Evolutionary conservation across 2,888 invertebrate species (phyloP), one percentile per base, ranked within the genome.

Genomic region (Plagiodera versicolora): DNA sequence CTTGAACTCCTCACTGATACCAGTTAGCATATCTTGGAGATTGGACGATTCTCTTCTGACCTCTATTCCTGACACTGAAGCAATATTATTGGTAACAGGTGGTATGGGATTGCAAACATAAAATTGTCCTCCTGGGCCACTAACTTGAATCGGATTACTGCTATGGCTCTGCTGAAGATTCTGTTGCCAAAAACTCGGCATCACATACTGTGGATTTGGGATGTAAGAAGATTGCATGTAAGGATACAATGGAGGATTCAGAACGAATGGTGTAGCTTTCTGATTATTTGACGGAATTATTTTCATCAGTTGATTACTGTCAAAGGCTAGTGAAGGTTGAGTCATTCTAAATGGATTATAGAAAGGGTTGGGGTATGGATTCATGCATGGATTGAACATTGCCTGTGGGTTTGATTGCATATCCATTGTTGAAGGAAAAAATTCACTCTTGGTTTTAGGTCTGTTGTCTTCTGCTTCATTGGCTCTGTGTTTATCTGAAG

Each of bases 51-150:
- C 65, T 28, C 73, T 67, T 35, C 77, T 66, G 6, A 78, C 72
- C 67, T 79, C 79, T 9, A 78, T 72, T n/a, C 76, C 76, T 30
- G 75, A 67, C 20, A 76, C 55, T n/a, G 69, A 70, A 16, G 70
- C 73, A 39, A 67, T 67, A 56, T 71, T 74, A 16, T 67, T 66
- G 3, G 55, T 59, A 11, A 72, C 69, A 5, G 70, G 19, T 8
- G 76, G 65, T 56, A 78, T 69, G 14, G 79, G 79, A 66, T 77
- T 77, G 64, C 80, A 80, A 11, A 79, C 61, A 50, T 76, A 79
- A 64, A 73, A 77, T 56, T 79, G 79, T 24, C 79, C 79, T 17
- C 68, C 71, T 18, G 73, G 68, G 18, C 72, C 71, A 11, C 70
- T 57, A 8, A 70, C 74, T 61, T 74, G 74, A 1, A 75, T 47